Base-by-base conservation (phyloP, 2,888 invertebrate species). In the Perizoma affinitatum region DNA sequence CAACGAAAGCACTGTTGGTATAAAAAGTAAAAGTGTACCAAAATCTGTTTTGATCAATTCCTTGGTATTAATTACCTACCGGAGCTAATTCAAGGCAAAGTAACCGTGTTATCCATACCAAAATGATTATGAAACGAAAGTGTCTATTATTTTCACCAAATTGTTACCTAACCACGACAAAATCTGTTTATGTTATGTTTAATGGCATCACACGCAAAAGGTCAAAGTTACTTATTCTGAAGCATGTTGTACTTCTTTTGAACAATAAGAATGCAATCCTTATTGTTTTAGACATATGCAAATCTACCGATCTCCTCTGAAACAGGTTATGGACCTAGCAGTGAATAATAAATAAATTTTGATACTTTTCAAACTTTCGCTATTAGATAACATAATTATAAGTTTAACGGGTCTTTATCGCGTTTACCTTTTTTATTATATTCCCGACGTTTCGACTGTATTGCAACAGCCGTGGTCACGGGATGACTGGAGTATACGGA, bases 121-220 rank as follows among this genome's bases (percentile, higher is more conserved):
- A 62, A 64, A 44, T 38, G 58, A 65, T 69, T 67, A 67, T 55
- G 53, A 63, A 65, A 69, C 60, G 68, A 69, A 68, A 68, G 68
- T 64, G 59, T 51, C 50, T 51, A 44, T 66, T 61, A 63, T 61
- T 61, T 65, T 66, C 61, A 58, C 63, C 40, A 45, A 53, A 52
- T 34, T 41, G 55, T 68, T 65, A 50, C 42, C 51, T 54, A 68
- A 66, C 60, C 54, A 64, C 58, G 62, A 60, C 57, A 66, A 61
- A 44, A 57, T 48, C 38, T 43, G 48, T 58, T 38, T 57, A 58
- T 54, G 48, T 44, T 42, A 43, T 46, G 52, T 52, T 58, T 47
- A 34, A 53, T 58, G 44, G 48, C 53, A 40, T 40, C 53, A 49
- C 52, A 41, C 44, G 52, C 52, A 47, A 52, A 45, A 35, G n/a